These are phyloP conservation scores for Chelonus insularis DNA, from an alignment of 1,140 invertebrate genomes.

Conservation along the genomic window DNA sequence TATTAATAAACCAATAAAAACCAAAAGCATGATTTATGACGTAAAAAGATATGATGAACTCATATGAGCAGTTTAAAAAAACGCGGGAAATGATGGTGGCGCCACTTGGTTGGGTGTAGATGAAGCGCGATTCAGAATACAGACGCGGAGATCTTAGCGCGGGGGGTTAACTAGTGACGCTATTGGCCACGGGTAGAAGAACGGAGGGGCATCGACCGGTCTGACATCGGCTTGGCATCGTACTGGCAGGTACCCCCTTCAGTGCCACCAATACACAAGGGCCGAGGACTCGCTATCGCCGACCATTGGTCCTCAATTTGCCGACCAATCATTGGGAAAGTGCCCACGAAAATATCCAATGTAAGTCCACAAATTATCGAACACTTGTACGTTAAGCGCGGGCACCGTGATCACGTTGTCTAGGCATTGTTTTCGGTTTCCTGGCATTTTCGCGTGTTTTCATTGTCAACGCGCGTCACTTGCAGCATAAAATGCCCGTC, in stretches of 20 bases:
- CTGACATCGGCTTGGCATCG: constrained; percentile 53
- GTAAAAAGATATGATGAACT: too few relatives aligned
- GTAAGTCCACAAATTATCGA: constrained; percentile 79
- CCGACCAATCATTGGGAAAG: constrained; percentile 72
- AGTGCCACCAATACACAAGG: constrained; percentile 65
- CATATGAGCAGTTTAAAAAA: background rate
- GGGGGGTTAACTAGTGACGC: background rate
- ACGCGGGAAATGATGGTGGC: background rate
- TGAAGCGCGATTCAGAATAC: background rate
- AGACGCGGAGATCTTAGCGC: background rate
- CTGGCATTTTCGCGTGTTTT: background rate
- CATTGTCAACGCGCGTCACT: constrained; percentile 1
- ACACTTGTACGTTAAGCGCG: constrained; percentile 43
- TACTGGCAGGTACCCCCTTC: constrained; percentile 61
- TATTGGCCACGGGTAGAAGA: constrained; percentile 37
- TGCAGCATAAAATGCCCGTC: constrained; percentile 21
- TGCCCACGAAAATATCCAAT: constrained; percentile 72
- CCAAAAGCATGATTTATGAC: too few relatives aligned
- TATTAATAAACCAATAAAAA: too few relatives aligned
- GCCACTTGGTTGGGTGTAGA: background rate
- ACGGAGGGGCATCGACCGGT: constrained; percentile 50
- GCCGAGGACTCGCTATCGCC: constrained; percentile 61
- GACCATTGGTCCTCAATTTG: constrained; percentile 70
- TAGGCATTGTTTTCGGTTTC: background rate
- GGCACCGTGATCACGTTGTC: constrained; percentile 16